Base-by-base conservation (phyloP, 1,140 invertebrate species). In the Drosophila kohkoa region DNA sequence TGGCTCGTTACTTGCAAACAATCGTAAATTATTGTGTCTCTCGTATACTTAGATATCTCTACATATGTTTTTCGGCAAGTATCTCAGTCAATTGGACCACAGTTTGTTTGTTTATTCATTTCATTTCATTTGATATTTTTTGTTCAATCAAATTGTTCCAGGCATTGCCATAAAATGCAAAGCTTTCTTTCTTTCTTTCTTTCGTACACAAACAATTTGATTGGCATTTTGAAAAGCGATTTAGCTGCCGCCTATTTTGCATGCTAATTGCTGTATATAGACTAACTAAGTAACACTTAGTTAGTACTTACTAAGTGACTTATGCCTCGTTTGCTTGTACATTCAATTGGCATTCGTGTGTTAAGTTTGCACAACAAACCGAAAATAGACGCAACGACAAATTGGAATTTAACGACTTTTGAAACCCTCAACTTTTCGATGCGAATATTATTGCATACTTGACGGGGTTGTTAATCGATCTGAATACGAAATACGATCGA, bases 351-450 rank as follows among this genome's bases (percentile, higher is more conserved):
- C 81, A 77, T 1, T 30, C 46, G 28, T 54, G 28, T 79, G 81
- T 54, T 75, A 82, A 75, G 75, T 48, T 58, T 64, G 28, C 32
- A 73, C 35, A 70, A 69, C 48, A 28, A 7, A 46, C 48, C 4
- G 35, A 11, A 52, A 67, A 73, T 73, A 73, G 55, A 57, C 59
- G 71, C 75, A 63, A 69, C 46, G 46, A 52, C 51, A 81, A 81
- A 81, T 81, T 77, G 76, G 45, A 41, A 54, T 83, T 77, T 69
- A 80, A 59, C 77, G 67, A 58, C 45, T 63, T 59, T 65, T 70
- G 0, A 25, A 25, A 4, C 20, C 20, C 20, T 25, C 20, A 25
- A 25, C 20, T 25, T 0, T 25, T 25, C 20, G 20, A 25, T 51
- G 16, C 0, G 13, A 35, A 45, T 67, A 46, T 38, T 43, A 68